Base-by-base conservation (phyloP, 2,113 vertebrate genomes). In the Orycteropus afer region DNA sequence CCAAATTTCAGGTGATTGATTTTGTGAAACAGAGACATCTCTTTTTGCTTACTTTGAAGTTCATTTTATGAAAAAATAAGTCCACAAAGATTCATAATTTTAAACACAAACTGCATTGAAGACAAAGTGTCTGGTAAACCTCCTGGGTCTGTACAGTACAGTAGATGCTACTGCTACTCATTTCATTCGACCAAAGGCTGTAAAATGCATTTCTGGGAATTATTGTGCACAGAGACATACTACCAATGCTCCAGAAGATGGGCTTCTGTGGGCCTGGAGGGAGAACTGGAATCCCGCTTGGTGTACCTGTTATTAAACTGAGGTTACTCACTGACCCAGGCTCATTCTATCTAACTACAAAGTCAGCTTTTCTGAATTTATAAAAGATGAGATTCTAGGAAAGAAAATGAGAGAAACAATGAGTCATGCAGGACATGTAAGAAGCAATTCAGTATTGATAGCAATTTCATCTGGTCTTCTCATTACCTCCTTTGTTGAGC, bases 31-130 rank as follows among this genome's bases (percentile, higher is more conserved):
- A 90, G 22, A 95, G 89, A 55, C 76, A 27, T n/a, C 25, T 42
- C 32, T 25, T 49, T 32, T 59, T 67, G 34, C 49, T 92, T 94
- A 79, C 51, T 77, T 90, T 86, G 77, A 95, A 96, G 77, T 86
- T 94, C 40, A 55, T 91, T 91, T 91, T 91, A 83, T 93, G 84
- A 95, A 40, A 96, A 95, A 95, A 97, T 57, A 91, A 95, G 90
- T 83, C 65, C 29, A 73, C 88, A 83, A 37, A 90, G 45, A 82
- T 91, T 92, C 27, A 85, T 83, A 89, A 95, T 95, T 95, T 95
- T 83, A 92, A 97, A 82, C 69, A 92, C 67, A 91, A 91, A 93
- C 55, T 79, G 20, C 86, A 86, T 89, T 89, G 86, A 90, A 81
- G 59, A 96, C 74, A 51, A 76, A 69, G 61, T 80, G 29, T 67